Conservation (phyloP, 2,797 vertebrate genomes). For the Hemibagrus guttatus region DNA sequence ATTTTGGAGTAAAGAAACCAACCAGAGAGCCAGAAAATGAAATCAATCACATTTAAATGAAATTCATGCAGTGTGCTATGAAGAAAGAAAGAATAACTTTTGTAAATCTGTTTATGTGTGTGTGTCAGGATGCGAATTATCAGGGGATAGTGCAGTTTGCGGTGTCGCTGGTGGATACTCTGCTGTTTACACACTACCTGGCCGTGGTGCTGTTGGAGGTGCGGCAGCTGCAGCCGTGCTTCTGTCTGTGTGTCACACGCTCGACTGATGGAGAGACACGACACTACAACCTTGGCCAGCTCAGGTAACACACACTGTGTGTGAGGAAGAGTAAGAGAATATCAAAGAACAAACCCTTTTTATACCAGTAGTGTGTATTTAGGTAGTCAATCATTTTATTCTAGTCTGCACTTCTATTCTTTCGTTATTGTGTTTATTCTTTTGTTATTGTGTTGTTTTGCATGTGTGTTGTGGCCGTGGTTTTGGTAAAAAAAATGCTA, state of each 20-base stretch:
- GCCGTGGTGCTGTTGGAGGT: conserved; percentile 93
- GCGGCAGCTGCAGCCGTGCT: conserved; percentile 87
- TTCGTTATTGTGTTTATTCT: background rate
- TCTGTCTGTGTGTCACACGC: conserved; percentile 87
- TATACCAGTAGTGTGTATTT: background rate
- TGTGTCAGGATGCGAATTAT: conserved; percentile 84
- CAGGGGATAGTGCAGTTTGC: conserved; percentile 94
- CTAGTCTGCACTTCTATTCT: background rate
- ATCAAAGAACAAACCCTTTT: background rate
- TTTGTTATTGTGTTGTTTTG: background rate
- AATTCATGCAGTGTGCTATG: background rate
- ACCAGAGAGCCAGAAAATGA: background rate
- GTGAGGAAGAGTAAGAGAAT: background rate
- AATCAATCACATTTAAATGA: background rate
- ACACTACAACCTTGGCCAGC: conserved; percentile 90
- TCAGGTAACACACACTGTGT: conserved; percentile 77
- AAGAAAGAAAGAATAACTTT: background rate
- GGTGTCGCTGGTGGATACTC: conserved; percentile 91
- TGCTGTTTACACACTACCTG: conserved; percentile 95
- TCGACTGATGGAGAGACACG: conserved; percentile 88
- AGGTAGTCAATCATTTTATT: background rate
- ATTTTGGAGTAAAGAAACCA: no score
- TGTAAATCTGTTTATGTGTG: background rate
- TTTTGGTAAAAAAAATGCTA: background rate
- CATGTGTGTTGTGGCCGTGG: background rate